Conservation (phyloP, 2,113 vertebrate species). For the Nothocercus julius region DNA sequence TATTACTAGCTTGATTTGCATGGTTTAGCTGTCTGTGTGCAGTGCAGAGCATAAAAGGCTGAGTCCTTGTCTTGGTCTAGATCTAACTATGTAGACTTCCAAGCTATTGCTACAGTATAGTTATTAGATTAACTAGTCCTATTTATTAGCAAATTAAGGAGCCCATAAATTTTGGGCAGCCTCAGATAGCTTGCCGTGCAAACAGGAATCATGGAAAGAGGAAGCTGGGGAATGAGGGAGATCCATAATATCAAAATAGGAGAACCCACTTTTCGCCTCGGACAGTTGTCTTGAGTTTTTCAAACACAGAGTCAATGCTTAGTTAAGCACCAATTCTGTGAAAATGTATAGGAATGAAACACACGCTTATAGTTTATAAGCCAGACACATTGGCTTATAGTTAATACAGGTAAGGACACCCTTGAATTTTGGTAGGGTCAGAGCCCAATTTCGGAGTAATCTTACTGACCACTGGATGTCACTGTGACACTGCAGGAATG, state of each 20-base stretch:
- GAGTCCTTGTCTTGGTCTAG: neutral
- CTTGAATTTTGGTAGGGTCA: neutral
- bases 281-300: neutral
- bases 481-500: constrained; percentile 72
- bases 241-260: neutral
- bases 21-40: accelerated
- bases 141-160: neutral
- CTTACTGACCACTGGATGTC: constrained; percentile 83
- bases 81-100: neutral
- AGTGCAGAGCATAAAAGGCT: neutral
- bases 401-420: neutral
- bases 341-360: neutral
- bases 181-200: neutral
- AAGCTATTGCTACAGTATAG: neutral
- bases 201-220: neutral
- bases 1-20: neutral
- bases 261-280: neutral
- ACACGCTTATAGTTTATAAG: neutral
- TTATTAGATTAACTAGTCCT: neutral
- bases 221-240: neutral
- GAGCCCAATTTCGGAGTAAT: constrained; percentile 69
- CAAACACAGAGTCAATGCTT: neutral
- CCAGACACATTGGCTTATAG: neutral
- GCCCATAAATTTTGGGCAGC: neutral
- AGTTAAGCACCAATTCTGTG: neutral